phyloP scores from a whole-genome alignment of 2,113 vertebrate species.

The Amphiprion percula region DNA sequence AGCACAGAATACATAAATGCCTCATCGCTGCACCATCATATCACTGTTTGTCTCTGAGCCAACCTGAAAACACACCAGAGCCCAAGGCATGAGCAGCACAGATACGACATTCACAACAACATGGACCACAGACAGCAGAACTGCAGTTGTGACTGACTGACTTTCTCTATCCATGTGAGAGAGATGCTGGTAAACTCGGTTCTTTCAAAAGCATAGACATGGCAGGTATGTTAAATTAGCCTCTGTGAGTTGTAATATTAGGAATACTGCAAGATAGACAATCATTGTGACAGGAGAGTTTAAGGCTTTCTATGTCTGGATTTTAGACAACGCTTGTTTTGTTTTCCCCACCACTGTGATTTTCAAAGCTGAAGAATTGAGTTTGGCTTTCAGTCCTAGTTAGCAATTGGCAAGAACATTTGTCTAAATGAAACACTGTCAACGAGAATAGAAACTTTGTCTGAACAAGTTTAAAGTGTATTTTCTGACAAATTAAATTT shows the following conservation, averaged over 20 bases:
- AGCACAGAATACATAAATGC: constrained; percentile 48
- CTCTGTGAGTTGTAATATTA: background rate
- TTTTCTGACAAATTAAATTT: background rate
- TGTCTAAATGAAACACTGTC: constrained; percentile 3
- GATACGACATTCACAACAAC: constrained; percentile 1
- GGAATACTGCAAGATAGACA: background rate
- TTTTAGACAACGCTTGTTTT: background rate
- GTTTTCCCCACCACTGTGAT: background rate
- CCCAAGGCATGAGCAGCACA: background rate
- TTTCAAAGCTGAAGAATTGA: constrained; percentile 13
- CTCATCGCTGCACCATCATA: constrained; percentile 20
- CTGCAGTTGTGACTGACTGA: background rate
- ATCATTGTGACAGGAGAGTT: background rate
- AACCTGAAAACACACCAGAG: constrained; percentile 12
- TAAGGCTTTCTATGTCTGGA: background rate
- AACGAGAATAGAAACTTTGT: constrained; percentile 19
- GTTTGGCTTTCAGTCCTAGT: constrained; percentile 9
- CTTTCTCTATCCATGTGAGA: background rate
- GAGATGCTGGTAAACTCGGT: background rate
- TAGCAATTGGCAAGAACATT: background rate
- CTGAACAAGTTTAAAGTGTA: background rate
- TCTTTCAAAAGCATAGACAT: constrained; percentile 11
- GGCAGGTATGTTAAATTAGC: background rate
- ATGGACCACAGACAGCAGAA: background rate
- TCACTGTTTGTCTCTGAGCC: constrained; percentile 34